These are phyloP conservation scores for Solenodon paradoxus DNA, from an alignment of 2,113 vertebrate genomes.

Conservation along the genomic window DNA sequence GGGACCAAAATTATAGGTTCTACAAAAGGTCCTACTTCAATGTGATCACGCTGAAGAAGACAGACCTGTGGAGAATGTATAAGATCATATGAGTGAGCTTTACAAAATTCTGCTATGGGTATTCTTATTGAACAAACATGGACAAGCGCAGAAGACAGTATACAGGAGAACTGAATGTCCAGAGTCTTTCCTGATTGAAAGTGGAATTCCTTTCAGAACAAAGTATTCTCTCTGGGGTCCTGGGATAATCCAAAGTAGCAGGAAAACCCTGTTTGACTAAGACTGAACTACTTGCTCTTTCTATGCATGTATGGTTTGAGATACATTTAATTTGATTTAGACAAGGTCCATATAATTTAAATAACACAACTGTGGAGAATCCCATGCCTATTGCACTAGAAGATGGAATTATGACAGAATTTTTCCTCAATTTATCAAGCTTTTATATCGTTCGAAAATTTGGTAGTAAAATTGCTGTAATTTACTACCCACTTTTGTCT, in stretches of 20 bases:
- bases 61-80: background rate
- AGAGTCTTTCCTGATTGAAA: background rate
- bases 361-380: background rate
- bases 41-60: background rate
- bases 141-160: accelerated
- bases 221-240: background rate
- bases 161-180: background rate
- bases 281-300: background rate
- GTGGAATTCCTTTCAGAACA: background rate
- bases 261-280: background rate
- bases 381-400: background rate
- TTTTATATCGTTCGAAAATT: background rate
- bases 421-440: background rate
- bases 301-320: background rate
- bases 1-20: background rate
- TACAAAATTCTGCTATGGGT: background rate
- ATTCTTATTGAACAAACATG: background rate
- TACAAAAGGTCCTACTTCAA: background rate
- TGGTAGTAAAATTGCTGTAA: background rate
- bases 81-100: background rate
- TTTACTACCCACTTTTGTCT: background rate
- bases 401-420: background rate
- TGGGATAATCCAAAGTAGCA: background rate
- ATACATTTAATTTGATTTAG: background rate
- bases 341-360: background rate